Evolutionary conservation across 1,140 invertebrate genomes (phyloP), one percentile per base, ranked within the genome.

Genomic region (Macrobrachium nipponense): DNA sequence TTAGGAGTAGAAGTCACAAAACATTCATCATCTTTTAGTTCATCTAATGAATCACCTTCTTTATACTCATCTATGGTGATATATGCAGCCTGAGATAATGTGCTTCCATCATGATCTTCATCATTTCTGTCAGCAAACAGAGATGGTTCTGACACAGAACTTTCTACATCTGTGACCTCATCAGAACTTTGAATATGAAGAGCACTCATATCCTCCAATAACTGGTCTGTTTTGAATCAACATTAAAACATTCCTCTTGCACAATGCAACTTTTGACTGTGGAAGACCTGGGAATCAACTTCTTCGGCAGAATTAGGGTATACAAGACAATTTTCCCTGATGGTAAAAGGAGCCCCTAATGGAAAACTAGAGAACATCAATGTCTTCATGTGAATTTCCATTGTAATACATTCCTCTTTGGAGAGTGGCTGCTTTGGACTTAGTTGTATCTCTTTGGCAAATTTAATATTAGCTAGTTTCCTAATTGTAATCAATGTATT

Each of bases 1-100:
- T 80, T 86, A 43, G 83, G 83, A 72, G 83, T 86, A 3, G 83
- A 86, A 18, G 83, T 86, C 14, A 68, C 15, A 18, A 86, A 17
- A 20, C 36, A 44, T 27, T 14, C 8, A 15, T 60, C 66, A 43
- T 17, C 12, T 10, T 59, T 78, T 43, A 23, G 14, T 15, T 58
- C 58, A n/a, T 86, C 68, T 15, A 43, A 0, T 18, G 77, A 72
- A 20, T 73, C 68, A 8, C 76, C 75, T 61, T 66, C 20, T 0
- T 58, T 61, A 27, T 64, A 86, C n/a, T 86, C 66, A 62, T 86
- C 83, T 17, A 86, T 5, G 64, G 83, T 86, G 18, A 86, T 10
- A 5, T 79, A 77, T 15, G 61, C 43, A 23, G 83, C 72, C 18
- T 76, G 83, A 27, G 80, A 58, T 79, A 51, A 73, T 20, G n/a